Percentiles rank a stretch among this genome's conserved stretches.
Conservation (phyloP, 2,113 vertebrate species). For the Chunga burmeisteri region DNA sequence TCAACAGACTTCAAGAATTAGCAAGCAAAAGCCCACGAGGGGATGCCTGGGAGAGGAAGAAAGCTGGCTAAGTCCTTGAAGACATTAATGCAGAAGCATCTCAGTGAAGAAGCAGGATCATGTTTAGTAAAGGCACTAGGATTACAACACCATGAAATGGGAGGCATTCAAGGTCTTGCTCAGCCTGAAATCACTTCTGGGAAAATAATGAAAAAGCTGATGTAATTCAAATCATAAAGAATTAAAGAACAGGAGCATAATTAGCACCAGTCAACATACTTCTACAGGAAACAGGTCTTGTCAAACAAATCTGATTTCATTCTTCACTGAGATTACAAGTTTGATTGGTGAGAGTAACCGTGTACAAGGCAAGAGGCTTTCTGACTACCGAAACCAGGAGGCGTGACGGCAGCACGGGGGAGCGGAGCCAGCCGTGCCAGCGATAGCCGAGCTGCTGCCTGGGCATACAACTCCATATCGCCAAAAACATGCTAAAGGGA, state of each 20-base stretch:
- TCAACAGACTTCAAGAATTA: not conserved
- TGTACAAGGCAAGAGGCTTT: not conserved
- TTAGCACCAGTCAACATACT: constrained; percentile 56
- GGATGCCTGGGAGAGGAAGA: not conserved
- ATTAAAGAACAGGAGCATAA: constrained; percentile 59
- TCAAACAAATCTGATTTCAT: constrained; percentile 64
- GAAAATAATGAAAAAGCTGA: constrained; percentile 41
- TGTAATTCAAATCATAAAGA: constrained; percentile 52
- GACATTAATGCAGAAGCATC: not conserved
- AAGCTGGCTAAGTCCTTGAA: not conserved
- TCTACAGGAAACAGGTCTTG: constrained; percentile 47
- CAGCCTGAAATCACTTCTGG: constrained; percentile 34
- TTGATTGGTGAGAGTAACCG: not conserved
- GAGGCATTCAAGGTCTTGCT: not conserved
- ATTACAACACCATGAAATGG: not conserved
- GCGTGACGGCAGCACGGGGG: not conserved
- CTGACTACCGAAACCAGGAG: not conserved
- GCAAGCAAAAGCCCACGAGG: not conserved
- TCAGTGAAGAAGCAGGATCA: not conserved
- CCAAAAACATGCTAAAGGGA: not conserved
- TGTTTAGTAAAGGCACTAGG: not conserved
- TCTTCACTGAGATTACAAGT: constrained; percentile 56
- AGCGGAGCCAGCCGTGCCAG: not conserved
- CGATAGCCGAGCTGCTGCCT: not conserved
- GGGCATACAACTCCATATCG: not conserved